phyloP scores from a whole-genome alignment of 2,888 invertebrate genomes.

The Eledone cirrhosa region DNA sequence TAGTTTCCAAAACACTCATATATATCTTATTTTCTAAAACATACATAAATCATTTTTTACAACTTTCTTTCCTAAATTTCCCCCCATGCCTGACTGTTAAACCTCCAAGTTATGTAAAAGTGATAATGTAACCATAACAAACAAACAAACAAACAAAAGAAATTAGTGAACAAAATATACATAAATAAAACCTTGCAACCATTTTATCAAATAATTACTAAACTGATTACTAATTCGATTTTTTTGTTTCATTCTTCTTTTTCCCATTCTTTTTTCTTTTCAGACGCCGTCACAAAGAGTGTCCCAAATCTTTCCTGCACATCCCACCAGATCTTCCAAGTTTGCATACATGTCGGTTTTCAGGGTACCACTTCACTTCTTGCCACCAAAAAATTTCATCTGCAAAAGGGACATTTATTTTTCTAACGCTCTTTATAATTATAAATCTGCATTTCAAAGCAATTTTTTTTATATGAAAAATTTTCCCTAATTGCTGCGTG shows the following conservation, averaged over 20 bases:
- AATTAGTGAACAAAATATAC: background rate
- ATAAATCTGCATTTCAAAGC: slow-evolving; percentile 25
- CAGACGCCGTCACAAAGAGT: slow-evolving; percentile 20
- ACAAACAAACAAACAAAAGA: background rate
- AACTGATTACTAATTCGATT: background rate
- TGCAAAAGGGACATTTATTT: slow-evolving; percentile 20
- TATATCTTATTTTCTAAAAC: background rate
- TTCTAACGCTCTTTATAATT: background rate
- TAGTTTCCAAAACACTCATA: background rate
- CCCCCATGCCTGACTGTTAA: background rate
- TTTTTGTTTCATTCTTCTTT: no score
- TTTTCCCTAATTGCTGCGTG: slow-evolving; percentile 10
- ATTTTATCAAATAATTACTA: background rate
- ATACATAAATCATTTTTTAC: no score
- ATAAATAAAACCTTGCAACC: background rate
- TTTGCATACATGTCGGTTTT: slow-evolving; percentile 26
- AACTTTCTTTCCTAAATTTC: background rate
- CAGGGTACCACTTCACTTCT: slow-evolving; percentile 3
- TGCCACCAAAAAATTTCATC: background rate
- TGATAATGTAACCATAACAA: no score
- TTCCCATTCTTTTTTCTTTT: background rate
- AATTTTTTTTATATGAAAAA: background rate
- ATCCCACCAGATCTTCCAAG: slow-evolving; percentile 21
- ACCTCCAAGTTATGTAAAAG: no score
- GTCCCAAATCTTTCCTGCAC: slow-evolving; percentile 18